Conservation (phyloP, 2,113 vertebrate genomes). For the Ochotona curzoniae region DNA sequence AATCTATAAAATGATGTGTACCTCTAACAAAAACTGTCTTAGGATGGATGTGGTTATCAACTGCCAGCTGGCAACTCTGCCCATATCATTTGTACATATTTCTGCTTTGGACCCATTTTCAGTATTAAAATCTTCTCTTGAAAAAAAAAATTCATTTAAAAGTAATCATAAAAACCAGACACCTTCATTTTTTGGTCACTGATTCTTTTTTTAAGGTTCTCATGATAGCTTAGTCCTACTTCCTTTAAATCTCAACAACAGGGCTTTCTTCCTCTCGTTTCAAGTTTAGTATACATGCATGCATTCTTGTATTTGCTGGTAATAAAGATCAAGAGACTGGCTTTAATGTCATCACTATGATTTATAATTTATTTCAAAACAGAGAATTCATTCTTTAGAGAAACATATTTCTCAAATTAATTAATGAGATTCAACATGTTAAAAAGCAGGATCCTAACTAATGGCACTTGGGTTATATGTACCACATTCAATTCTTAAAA, state of each 20-base stretch:
- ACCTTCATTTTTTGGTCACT: neutral
- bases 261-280: neutral
- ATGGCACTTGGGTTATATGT: neutral
- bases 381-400: slow-evolving; percentile 29
- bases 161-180: neutral
- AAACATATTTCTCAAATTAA: neutral
- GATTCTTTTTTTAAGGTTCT: neutral
- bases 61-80: neutral
- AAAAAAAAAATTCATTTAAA: slow-evolving; percentile 30
- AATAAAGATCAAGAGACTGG: slow-evolving; percentile 30
- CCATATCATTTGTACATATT: neutral
- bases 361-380: neutral
- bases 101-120: neutral
- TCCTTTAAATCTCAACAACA: slow-evolving; percentile 3
- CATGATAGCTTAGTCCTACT: neutral
- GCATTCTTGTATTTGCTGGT: neutral
- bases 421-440: slow-evolving; percentile 2
- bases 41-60: neutral
- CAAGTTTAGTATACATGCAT: neutral
- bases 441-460: slow-evolving; percentile 14
- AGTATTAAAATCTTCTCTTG: neutral
- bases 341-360: slow-evolving; percentile 1
- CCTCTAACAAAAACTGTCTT: slow-evolving; percentile 16
- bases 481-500: neutral
- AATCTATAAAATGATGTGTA: slow-evolving; percentile 1